A percentile compares a stretch with the other conserved stretches of the same genome.
phyloP scores from a whole-genome alignment of 2,797 vertebrate species.

The Sebastes nivosus region DNA sequence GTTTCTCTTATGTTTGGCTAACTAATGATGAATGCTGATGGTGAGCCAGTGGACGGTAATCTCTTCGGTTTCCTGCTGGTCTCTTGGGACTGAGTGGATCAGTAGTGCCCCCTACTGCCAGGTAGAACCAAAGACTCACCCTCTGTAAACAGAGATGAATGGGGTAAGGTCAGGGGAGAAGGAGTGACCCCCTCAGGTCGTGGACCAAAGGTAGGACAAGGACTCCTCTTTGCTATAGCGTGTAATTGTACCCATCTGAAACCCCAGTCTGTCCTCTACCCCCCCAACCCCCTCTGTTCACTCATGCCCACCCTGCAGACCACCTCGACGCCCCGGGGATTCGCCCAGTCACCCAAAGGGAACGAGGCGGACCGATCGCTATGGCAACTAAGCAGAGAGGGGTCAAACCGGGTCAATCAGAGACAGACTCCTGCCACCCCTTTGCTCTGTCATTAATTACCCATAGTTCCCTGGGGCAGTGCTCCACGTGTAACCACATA shows the following conservation, averaged over 20 bases:
- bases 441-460: conserved; percentile 77
- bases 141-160: conserved; percentile 20
- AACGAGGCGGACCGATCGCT: conserved; percentile 53
- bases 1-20: background rate
- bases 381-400: conserved; percentile 58
- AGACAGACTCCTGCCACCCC: conserved; percentile 70
- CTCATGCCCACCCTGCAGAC: conserved; percentile 55
- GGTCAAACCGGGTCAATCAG: conserved; percentile 78
- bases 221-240: conserved; percentile 55
- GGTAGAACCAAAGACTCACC: background rate
- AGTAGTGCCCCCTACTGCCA: conserved; percentile 53
- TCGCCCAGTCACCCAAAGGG: conserved; percentile 63
- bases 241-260: conserved; percentile 77
- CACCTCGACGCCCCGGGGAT: conserved; percentile 63
- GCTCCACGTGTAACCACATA: conserved; percentile 52
- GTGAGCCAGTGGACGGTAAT: conserved; percentile 20
- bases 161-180: background rate
- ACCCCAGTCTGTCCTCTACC: conserved; percentile 9
- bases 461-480: conserved; percentile 66
- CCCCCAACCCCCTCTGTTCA: conserved; percentile 25
- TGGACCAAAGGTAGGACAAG: conserved; percentile 67
- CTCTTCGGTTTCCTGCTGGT: conserved; percentile 2
- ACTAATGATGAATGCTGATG: conserved; percentile 27
- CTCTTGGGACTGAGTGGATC: background rate
- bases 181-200: conserved; percentile 46